Conservation (phyloP, 1,140 invertebrate species). For the Phymastichus coffea region DNA sequence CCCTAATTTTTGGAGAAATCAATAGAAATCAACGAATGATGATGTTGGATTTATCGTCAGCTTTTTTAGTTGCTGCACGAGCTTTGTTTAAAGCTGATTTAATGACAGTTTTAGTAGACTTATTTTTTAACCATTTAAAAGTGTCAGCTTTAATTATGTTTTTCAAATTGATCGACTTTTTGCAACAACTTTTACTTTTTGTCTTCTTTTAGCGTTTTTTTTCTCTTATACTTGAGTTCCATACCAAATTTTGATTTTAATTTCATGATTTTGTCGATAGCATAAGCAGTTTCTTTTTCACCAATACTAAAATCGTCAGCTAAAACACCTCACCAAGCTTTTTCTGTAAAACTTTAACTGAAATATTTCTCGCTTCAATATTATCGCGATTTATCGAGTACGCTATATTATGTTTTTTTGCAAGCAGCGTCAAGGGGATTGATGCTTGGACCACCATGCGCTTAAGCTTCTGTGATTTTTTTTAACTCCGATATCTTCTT, state of each 20-base stretch:
- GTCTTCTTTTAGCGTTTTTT: constrained; percentile 6
- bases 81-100: constrained; percentile 25
- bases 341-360: constrained; percentile 41
- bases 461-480: too few species aligned
- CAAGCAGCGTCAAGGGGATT: too few species aligned
- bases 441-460: too few species aligned
- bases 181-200: neutral
- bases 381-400: too few species aligned
- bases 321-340: constrained; percentile 36
- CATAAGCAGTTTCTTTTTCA: constrained; percentile 41
- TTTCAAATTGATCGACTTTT: too few species aligned
- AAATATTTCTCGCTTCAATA: too few species aligned
- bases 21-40: constrained; percentile 6
- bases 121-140: too few species aligned
- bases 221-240: too few species aligned
- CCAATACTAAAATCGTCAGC: constrained; percentile 45
- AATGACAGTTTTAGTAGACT: constrained; percentile 22
- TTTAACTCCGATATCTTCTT: too few species aligned
- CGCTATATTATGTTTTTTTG: too few species aligned
- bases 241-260: too few species aligned
- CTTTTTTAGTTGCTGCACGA: constrained; percentile 11
- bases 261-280: constrained; percentile 41
- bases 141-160: too few species aligned
- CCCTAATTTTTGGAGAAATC: constrained; percentile 14
- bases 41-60: constrained; percentile 3